Evolutionary conservation across 1,140 invertebrate species (phyloP).

Genomic region (Drosophila mayri): DNA sequence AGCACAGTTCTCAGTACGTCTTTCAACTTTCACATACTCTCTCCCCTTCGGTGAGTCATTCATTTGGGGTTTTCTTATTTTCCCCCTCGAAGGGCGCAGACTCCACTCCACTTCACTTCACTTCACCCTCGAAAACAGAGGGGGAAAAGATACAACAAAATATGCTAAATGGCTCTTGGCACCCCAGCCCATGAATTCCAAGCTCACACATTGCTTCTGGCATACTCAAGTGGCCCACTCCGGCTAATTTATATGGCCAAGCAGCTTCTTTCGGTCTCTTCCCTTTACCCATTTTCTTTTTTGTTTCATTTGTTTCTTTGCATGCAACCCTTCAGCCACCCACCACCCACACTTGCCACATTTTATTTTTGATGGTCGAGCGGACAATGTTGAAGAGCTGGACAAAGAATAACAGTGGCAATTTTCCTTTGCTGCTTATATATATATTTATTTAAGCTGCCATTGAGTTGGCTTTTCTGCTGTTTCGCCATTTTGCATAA

Average conservation of each 20-base stretch:
- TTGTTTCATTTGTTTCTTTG: constrained; percentile 40
- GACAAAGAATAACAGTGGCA: constrained; percentile 43
- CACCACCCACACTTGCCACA: neutral
- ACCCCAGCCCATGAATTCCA: constrained; percentile 20
- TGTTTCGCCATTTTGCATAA: constrained; percentile 53
- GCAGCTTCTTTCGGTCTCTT: constrained; percentile 30
- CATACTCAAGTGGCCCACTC: constrained; percentile 69
- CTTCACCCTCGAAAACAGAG: constrained; percentile 18
- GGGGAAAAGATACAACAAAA: constrained; percentile 44
- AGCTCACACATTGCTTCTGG: constrained; percentile 52
- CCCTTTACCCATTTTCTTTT: constrained; percentile 16
- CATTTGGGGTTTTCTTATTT: constrained; percentile 13
- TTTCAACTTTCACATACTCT: constrained; percentile 27
- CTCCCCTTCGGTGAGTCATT: constrained; percentile 18
- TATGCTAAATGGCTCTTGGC: constrained; percentile 76
- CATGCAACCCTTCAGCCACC: neutral
- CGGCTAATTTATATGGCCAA: constrained; percentile 69
- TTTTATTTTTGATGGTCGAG: constrained; percentile 34
- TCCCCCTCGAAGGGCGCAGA: constrained; percentile 20
- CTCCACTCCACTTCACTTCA: constrained; percentile 33
- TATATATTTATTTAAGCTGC: constrained; percentile 58
- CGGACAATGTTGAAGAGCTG: constrained; percentile 42
- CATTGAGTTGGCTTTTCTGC: constrained; percentile 46
- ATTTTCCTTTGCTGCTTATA: constrained; percentile 11
- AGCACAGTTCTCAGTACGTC: constrained; percentile 27